Evolutionary conservation across 2,113 vertebrate species (phyloP), one percentile per base, ranked within the genome.

Genomic region (Ranitomeya variabilis): DNA sequence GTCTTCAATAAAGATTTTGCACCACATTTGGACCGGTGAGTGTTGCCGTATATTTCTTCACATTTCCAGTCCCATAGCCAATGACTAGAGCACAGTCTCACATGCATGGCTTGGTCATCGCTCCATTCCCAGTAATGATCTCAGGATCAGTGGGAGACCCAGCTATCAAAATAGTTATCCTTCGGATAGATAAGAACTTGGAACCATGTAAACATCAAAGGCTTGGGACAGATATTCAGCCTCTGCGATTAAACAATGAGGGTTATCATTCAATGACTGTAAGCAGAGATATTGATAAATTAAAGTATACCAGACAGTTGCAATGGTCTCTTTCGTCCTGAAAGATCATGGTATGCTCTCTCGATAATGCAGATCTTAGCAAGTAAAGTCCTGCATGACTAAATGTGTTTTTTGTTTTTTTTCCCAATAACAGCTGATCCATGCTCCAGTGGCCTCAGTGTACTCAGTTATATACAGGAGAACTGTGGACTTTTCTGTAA

Each of bases 401-500:
- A 45, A 45, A 45, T 31, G 5, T 45, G 37, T 45, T 45, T 85
- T 10, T 14, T 15, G 69, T 79, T 81, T 74, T 52, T 0, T n/a
- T n/a, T n/a, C n/a, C n/a, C 60, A 52, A 71, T 90, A 82, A 14
- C 80, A 92, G 92, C 64, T 13, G 86, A 90, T 6, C 52, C 88
- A 0, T 89, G 91, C 52, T 31, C 73, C 4, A 45, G 11, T 12
- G 86, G 76, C 15, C 54, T 0, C 0, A 80, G 69, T 3, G 82
- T 82, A 31, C 23, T 57, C 60, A 51, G 81, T 45, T 91, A 89
- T 85, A 0, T 91, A 67, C 62, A 21, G 23, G 88, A 88, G 62
- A 90, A 91, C 37, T 37, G 91, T 69, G 88, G 90, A 26, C 23
- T 55, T 62, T 90, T 90, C 86, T 91, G 91, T 45, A 37, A 59